phyloP scores from a whole-genome alignment of 2,113 vertebrate species.

The Drymodes brunneopygia region DNA sequence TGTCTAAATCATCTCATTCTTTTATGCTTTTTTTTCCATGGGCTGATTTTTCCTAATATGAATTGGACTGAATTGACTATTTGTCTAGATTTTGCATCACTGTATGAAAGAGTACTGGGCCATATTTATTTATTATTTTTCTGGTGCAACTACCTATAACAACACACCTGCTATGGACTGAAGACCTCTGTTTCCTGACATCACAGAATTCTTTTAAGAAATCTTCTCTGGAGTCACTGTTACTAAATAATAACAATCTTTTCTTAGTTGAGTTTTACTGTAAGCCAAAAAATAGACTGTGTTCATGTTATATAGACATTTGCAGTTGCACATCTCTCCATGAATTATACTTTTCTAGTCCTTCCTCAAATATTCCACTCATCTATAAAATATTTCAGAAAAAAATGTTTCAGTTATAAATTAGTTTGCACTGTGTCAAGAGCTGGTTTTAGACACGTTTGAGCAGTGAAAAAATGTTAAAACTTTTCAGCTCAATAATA shows the following conservation, averaged over 20 bases:
- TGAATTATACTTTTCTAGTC: not conserved
- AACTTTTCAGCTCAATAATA: not conserved
- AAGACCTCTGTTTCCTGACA: constrained; percentile 22
- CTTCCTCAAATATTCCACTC: not conserved
- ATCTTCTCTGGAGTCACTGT: not conserved
- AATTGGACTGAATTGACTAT: not conserved
- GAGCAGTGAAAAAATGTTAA: not conserved
- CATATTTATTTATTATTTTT: constrained; percentile 4
- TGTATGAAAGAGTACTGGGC: not conserved
- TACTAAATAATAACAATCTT: not conserved
- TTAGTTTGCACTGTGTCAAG: not conserved
- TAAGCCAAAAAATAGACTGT: not conserved
- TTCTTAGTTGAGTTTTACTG: not conserved
- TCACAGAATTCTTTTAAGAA: not conserved
- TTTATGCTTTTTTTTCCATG: not conserved
- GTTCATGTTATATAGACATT: not conserved
- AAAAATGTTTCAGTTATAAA: not conserved
- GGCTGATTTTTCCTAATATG: not conserved
- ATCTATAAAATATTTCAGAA: not conserved
- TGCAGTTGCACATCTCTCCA: not conserved
- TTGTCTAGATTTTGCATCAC: constrained; percentile 1
- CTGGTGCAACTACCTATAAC: not conserved
- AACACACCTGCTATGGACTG: not conserved
- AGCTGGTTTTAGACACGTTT: not conserved
- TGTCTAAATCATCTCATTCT: not conserved